These are phyloP conservation scores for Parnassius smintheus DNA, from an alignment of 2,888 invertebrate species.

Conservation along the genomic window DNA sequence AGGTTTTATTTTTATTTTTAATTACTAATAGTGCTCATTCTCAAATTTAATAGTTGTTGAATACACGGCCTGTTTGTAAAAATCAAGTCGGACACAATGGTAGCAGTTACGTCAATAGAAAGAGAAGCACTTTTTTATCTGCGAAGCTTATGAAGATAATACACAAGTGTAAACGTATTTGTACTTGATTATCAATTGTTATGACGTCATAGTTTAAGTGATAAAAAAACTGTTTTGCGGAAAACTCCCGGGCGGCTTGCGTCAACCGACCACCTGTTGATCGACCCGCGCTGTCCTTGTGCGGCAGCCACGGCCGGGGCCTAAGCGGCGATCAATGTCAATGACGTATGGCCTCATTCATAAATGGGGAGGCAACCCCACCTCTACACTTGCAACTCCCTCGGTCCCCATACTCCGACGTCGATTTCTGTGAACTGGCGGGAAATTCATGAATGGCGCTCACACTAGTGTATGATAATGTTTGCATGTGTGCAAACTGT, in stretches of 20 bases:
- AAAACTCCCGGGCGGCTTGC: conserved; percentile 50
- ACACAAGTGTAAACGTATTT: conserved; percentile 14
- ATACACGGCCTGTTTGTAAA: no score
- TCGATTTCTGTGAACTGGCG: conserved; percentile 43
- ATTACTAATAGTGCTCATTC: no score
- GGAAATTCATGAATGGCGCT: conserved; percentile 69
- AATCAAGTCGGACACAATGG: no score
- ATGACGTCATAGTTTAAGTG: conserved; percentile 56
- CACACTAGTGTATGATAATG: conserved; percentile 40
- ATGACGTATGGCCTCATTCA: conserved; percentile 80
- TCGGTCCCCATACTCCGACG: conserved; percentile 44
- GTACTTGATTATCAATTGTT: conserved; percentile 32
- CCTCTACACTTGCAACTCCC: conserved; percentile 36
- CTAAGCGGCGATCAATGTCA: conserved; percentile 59
- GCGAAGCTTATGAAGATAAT: conserved; percentile 20
- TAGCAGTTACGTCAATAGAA: conserved; percentile 15
- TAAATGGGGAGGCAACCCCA: conserved; percentile 62
- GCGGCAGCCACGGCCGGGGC: conserved; percentile 58
- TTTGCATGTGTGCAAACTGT: conserved; percentile 1
- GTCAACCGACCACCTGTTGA: conserved; percentile 73
- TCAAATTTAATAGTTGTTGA: no score
- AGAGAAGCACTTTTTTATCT: conserved; percentile 11
- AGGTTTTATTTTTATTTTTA: no score
- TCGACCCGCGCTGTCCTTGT: conserved; percentile 63
- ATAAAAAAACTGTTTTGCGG: conserved; percentile 49